phyloP scores from a whole-genome alignment of 2,797 vertebrate species.

The Scolopax rusticola region DNA sequence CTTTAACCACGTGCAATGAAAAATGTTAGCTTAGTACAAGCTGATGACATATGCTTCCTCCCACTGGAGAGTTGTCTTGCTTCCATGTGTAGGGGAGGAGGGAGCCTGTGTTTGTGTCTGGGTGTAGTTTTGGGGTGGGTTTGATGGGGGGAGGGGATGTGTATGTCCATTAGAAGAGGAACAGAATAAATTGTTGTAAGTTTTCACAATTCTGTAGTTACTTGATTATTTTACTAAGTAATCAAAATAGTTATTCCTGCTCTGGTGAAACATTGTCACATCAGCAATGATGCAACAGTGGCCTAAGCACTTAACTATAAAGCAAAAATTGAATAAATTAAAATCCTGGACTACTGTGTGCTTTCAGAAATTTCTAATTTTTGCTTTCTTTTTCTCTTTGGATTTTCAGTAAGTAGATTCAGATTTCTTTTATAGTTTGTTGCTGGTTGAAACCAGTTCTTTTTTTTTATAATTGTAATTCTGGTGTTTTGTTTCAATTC shows the following conservation, averaged over 20 bases:
- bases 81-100: rapidly evolving
- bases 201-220: neutral
- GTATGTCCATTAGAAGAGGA: neutral
- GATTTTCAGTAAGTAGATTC: neutral
- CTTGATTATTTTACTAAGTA: neutral
- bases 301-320: neutral
- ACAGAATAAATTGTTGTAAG: neutral
- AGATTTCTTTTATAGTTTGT: neutral
- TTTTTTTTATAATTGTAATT: neutral
- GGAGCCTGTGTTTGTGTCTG: neutral
- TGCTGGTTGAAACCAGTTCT: neutral
- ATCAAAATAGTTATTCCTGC: neutral
- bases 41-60: neutral
- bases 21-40: neutral
- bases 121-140: neutral
- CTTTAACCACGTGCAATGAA: neutral
- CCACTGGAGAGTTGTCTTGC: neutral
- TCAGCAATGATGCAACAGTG: neutral
- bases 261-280: neutral
- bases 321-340: neutral
- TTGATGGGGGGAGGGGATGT: neutral
- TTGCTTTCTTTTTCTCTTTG: neutral
- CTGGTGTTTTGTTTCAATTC: neutral
- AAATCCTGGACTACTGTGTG: neutral
- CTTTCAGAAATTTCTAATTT: neutral